Base-by-base conservation (phyloP, 2,113 vertebrate genomes). In the Camarhynchus parvulus region DNA sequence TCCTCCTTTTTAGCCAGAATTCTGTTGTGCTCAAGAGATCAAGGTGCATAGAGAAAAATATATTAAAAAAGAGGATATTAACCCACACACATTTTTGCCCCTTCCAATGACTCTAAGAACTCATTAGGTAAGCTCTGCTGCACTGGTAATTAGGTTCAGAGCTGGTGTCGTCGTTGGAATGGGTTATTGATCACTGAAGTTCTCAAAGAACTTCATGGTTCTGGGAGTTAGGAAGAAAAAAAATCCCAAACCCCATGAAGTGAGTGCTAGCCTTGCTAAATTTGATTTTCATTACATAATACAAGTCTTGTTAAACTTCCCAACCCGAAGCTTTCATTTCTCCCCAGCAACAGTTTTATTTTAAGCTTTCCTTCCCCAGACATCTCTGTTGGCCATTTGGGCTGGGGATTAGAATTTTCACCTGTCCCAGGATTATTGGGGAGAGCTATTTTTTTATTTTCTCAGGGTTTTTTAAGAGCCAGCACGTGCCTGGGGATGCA, bases 121-220 rank as follows among this genome's bases (percentile, higher is more conserved):
- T 95, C 86, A 87, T 96, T 91, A 96, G 91, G 90, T 17, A 72
- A 85, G 91, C 83, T 81, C 82, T 68, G 22, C 72, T 47, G 68
- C 12, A 4, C 90, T 85, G 79, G 87, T 93, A 95, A 97, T 96
- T 83, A 95, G 89, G 89, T 90, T 80, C 83, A 69, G 62, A 80
- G 80, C 39, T 35, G 67, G 46, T 88, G 89, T 92, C 97, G 87
- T 87, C 62, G 17, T 22, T 96, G 76, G 94, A 96, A 97, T 94
- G 89, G 96, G 75, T 96, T 97, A 98, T 97, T 94, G 98, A 98
- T 96, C 87, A 73, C 78, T 77, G 33, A 91, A 92, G 73, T 80
- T 94, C 85, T 82, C 66, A 16, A 84, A 96, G 91, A 94, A 93
- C 94, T 87, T 95, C 89, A 87, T 44, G 87, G 83, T 80, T 96